Evolutionary conservation across 2,797 vertebrate genomes (phyloP).

Genomic region (Taeniopygia guttata): DNA sequence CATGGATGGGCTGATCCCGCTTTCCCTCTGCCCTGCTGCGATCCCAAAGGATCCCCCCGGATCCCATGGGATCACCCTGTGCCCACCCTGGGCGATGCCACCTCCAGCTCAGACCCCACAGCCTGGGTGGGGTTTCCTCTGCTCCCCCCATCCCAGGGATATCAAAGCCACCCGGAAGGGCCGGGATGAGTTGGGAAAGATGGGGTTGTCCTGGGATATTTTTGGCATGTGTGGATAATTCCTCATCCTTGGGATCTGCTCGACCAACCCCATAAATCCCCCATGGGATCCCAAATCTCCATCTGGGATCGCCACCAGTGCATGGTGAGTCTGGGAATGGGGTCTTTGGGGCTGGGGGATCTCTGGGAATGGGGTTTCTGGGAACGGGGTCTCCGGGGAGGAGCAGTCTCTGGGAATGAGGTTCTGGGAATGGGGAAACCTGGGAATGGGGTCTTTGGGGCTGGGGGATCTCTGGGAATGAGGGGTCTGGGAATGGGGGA

Average conservation of each 20-base stretch:
- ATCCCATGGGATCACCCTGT: neutral
- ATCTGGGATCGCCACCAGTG: fast-evolving
- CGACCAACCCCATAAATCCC: neutral
- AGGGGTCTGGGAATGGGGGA: neutral
- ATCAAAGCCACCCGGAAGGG: neutral
- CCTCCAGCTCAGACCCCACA: neutral
- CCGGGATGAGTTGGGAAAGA: neutral
- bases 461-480: too few relatives aligned
- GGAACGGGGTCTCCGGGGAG: too few relatives aligned
- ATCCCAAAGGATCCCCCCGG: fast-evolving
- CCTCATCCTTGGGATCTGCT: neutral
- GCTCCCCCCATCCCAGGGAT: neutral
- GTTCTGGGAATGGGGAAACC: too few relatives aligned
- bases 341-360: too few relatives aligned
- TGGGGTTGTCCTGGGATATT: neutral
- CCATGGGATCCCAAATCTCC: fast-evolving
- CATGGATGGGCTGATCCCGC: fast-evolving
- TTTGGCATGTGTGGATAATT: fast-evolving
- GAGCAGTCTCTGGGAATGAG: too few relatives aligned
- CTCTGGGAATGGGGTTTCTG: neutral
- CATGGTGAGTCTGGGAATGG: too few relatives aligned
- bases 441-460: too few relatives aligned
- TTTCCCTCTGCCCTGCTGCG: neutral
- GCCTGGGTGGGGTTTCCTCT: neutral
- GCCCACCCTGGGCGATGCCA: neutral